Evolutionary conservation across 2,888 invertebrate species (phyloP).

Genomic region (Hyposoter dolosus): DNA sequence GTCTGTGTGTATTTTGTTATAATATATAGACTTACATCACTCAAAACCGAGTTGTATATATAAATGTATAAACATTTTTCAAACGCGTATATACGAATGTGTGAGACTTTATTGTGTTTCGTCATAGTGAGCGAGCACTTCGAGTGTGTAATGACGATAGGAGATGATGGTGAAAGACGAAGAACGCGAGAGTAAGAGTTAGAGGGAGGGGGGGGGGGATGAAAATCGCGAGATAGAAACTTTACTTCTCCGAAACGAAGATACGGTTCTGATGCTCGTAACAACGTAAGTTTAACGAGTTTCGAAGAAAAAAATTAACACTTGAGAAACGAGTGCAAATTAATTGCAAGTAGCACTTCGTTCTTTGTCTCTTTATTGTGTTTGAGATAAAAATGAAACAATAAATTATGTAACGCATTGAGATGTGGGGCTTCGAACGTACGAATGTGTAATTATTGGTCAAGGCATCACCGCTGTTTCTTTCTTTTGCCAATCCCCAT

Average conservation of each 20-base stretch:
- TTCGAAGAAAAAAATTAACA: conserved; percentile 12
- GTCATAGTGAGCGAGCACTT: conserved; percentile 51
- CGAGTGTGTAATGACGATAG: conserved; percentile 54
- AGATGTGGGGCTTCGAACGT: background rate
- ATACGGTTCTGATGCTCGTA: conserved; percentile 52
- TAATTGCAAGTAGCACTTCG: background rate
- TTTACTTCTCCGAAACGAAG: conserved; percentile 56
- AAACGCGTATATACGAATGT: background rate
- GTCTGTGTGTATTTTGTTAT: conserved; percentile 41
- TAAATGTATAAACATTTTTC: conserved; percentile 10
- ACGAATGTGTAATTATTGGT: background rate
- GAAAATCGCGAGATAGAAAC: background rate
- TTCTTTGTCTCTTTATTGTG: background rate
- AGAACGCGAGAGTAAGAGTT: conserved; percentile 21
- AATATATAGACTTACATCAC: conserved; percentile 35
- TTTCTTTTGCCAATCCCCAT: conserved; percentile 1
- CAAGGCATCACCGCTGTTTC: background rate
- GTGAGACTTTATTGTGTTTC: conserved; percentile 44
- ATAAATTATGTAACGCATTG: background rate
- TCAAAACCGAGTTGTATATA: conserved; percentile 22
- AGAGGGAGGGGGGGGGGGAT: conserved; percentile 26
- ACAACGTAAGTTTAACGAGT: conserved; percentile 34
- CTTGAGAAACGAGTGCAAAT: background rate
- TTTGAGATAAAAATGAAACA: background rate
- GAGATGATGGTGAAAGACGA: conserved; percentile 42